phyloP scores from a whole-genome alignment of 2,797 vertebrate species.

The Pseudocheirus occidentalis region DNA sequence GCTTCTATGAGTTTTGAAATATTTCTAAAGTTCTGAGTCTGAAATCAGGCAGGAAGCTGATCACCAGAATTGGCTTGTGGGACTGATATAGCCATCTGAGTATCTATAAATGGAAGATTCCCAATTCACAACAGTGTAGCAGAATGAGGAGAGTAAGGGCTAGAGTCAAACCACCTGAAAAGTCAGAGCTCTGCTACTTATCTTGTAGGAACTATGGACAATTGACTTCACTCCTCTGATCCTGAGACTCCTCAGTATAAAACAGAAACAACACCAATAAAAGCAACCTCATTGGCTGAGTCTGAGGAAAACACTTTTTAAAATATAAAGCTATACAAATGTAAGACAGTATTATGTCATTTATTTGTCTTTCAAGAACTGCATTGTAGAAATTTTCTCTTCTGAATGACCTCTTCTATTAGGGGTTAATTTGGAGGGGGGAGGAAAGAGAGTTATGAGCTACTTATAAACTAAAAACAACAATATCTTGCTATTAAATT shows the following conservation, averaged over 20 bases:
- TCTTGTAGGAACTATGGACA: background rate
- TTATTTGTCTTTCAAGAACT: constrained; percentile 17
- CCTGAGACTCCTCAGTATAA: background rate
- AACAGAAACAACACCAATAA: background rate
- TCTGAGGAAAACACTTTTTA: background rate
- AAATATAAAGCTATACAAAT: background rate
- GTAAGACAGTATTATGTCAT: background rate
- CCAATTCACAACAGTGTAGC: background rate
- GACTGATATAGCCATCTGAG: background rate
- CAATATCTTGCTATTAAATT: background rate
- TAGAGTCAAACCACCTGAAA: background rate
- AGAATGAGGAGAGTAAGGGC: background rate
- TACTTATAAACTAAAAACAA: constrained; percentile 6
- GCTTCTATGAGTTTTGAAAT: background rate
- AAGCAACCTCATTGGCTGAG: background rate
- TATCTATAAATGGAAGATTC: background rate
- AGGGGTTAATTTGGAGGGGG: constrained; percentile 9
- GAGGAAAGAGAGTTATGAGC: constrained; percentile 3
- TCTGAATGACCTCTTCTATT: constrained; percentile 9
- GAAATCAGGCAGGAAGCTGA: background rate
- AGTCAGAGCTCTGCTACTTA: background rate
- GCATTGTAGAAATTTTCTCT: constrained; percentile 9
- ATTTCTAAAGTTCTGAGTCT: background rate
- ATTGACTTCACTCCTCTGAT: background rate
- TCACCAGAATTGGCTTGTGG: background rate